Evolutionary conservation across 2,113 vertebrate genomes (phyloP), one percentile per base, ranked within the genome.

Genomic region (Sapayoa aenigma): DNA sequence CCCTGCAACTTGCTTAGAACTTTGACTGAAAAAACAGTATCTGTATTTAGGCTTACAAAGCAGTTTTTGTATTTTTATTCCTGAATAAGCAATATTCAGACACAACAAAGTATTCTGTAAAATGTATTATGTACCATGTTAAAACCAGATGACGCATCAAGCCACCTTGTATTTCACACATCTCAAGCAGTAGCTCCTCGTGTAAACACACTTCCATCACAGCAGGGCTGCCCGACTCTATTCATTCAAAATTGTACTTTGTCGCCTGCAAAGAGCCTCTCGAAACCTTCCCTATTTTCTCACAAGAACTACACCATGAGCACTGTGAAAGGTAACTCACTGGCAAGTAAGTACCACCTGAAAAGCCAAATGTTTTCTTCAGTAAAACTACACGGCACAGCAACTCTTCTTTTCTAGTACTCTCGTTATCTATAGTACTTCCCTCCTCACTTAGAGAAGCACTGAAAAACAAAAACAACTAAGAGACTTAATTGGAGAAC

Each of bases 241-340:
- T 46, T 56, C 8, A 75, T 49, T 82, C 56, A 27, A 5, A 4
- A 25, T 12, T n/a, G 28, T 33, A 79, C 9, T 71, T 41, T 42
- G 14, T 6, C 72, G 63, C 44, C 52, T 83, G 62, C 58, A 39
- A 90, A 82, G 39, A 78, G 17, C n/a, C 49, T 15, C 56, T 56
- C 44, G 0, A 0, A 76, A 76, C 33, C 11, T 35, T 67, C 8
- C 11, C 8, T 46, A 50, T 3, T 44, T 84, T 79, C 25, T 63
- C 50, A 49, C 39, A 75, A 37, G 50, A 42, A 55, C 28, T 52
- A 66, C 30, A 20, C 5, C 1, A 0, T 14, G 1, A 86, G n/a
- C 50, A 41, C 50, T 41, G 14, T 25, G 21, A 87, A 87, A 79
- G 21, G 1, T 33, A 68, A 53, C 16, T 59, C n/a, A 37, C 14